Evolutionary conservation across 2,888 invertebrate genomes (phyloP), one percentile per base, ranked within the genome.

Genomic region (Acanthosoma haemorrhoidale): DNA sequence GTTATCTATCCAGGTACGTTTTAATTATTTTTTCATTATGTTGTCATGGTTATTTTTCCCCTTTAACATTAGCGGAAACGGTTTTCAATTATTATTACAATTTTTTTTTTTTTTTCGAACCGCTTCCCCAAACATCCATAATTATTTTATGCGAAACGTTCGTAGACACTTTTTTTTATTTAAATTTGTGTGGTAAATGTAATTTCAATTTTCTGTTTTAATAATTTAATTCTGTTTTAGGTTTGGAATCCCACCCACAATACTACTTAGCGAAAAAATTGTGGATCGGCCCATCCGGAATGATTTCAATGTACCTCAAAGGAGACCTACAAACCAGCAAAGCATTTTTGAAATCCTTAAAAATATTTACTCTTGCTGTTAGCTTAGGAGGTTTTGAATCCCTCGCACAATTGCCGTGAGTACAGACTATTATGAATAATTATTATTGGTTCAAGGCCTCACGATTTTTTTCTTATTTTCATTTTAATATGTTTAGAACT

Each of bases 311-410:
- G 78, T 93, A 90, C 77, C 83, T 96, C 25, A 88, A 88, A 76
- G 95, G 94, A 1, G 88, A 84, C 3, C 77, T 91, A 39, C 82
- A 86, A 69, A 87, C 92, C 75, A 88, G 92, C 0, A 83, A 83
- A 70, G 87, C 83, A 69, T 91, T 97, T 78, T 81, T 96, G 21
- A 85, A 86, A 75, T 80, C 86, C 5, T 81, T 96, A 32, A 89
- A 93, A 82, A 76, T 94, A 25, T 94, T 96, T 80, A 87, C 85
- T 1, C 80, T 96, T 66, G 97, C 97, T 4, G 97, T 96, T 79
- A 96, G 96, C 78, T 85, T 99, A 72, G 98, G 98, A 61, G 96
- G 96, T 69, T 94, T 90, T 77, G 96, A 98, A 79, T 95, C 94
- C 78, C 85, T 98, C 74, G 93, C 94, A 3, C 96, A 96, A 83